Percentiles rank a stretch among this genome's conserved stretches.
Conservation (phyloP, 2,888 invertebrate species). For the Tenthredo notha region DNA sequence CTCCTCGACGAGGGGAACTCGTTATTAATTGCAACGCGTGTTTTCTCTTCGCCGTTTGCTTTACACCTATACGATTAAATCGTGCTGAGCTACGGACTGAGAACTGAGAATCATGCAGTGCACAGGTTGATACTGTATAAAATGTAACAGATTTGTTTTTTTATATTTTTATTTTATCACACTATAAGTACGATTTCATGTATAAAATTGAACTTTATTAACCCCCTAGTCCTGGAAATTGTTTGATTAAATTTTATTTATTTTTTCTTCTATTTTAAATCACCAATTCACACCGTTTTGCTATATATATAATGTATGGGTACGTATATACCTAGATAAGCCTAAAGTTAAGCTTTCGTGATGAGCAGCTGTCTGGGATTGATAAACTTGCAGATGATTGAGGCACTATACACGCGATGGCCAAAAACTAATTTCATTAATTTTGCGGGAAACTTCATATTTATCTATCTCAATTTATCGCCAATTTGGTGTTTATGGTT, state of each 20-base stretch:
- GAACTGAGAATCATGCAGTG: background rate
- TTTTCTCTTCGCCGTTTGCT: conserved; percentile 47
- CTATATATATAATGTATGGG: background rate
- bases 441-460: background rate
- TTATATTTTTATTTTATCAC: background rate
- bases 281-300: background rate
- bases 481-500: background rate
- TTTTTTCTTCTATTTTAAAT: background rate
- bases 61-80: conserved; percentile 24
- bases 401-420: conserved; percentile 14
- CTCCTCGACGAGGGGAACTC: conserved; percentile 31
- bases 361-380: conserved; percentile 23
- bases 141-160: no score
- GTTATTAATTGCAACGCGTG: conserved; percentile 52
- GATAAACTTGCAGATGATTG: background rate
- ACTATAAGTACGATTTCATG: background rate
- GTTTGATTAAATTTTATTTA: no score
- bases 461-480: background rate
- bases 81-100: background rate
- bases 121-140: background rate
- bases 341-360: background rate
- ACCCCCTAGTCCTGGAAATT: no score
- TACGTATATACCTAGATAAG: no score
- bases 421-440: conserved; percentile 16
- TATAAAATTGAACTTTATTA: no score